Base-by-base conservation (phyloP, 1,140 invertebrate species). In the Drosophila virilis region DNA sequence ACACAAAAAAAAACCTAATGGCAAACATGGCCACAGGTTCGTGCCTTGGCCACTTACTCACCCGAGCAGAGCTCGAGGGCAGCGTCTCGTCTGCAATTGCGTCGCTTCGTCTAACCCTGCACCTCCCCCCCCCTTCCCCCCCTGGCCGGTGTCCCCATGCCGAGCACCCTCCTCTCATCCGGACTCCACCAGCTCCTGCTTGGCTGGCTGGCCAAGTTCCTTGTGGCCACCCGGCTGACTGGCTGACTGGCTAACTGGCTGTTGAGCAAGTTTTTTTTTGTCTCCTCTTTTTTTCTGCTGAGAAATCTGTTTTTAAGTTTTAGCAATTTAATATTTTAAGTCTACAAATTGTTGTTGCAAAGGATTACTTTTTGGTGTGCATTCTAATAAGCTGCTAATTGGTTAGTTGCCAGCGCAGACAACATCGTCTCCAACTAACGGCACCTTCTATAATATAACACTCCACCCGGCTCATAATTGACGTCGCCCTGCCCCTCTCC, bases 241-340 rank as follows among this genome's bases (percentile, higher is more conserved):
- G 58, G 52, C 33, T 40, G 67, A 61, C 33, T 60, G 22, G 22
- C 22, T 28, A 51, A 32, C 50, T 48, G 45, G 35, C 65, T 48
- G 48, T 54, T 45, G 51, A 46, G 71, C 64, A 74, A 77, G 57
- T 77, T 77, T 32, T 28, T 28, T 37, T 35, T 61, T 46, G 37
- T 68, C 61, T 54, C 48, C 61, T 58, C 48, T 38, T 71, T 52
- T 43, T 74, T 59, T 80, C 8, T 67, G 80, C 80, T 80, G 84
- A 83, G 80, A 89, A 88, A 89, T 88, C 84, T 89, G 80, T 89
- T 84, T 84, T 84, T 72, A 89, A 89, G 85, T 89, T 89, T 89
- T 52, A 89, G 84, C 84, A 89, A 89, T 89, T 89, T 89, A 89
- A 89, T 89, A 89, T 89, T 89, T 89, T 89, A 89, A 89, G 85